Conservation (phyloP, 2,888 invertebrate species). For the Acronicta psi region DNA sequence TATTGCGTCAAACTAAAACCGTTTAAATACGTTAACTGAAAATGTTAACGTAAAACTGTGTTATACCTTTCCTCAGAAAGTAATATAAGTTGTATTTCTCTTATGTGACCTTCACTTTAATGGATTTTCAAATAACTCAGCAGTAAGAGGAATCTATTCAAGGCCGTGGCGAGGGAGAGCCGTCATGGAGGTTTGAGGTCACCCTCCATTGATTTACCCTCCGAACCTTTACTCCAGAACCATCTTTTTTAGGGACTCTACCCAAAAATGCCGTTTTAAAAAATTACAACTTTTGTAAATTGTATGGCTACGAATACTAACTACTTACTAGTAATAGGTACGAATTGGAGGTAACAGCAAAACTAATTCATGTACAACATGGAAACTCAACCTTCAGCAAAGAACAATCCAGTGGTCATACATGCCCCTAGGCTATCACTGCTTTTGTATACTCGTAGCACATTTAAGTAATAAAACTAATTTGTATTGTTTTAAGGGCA, state of each 20-base stretch:
- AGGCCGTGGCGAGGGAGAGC: constrained; percentile 26
- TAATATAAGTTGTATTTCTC: constrained; percentile 16
- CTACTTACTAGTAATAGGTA: too few relatives aligned
- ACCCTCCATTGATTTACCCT: too few relatives aligned
- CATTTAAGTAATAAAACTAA: background rate
- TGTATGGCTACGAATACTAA: too few relatives aligned
- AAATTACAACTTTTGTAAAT: too few relatives aligned
- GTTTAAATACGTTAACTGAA: constrained; percentile 8
- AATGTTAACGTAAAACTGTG: constrained; percentile 4
- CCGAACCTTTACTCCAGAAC: constrained; percentile 13
- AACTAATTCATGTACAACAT: background rate
- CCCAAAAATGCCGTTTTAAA: too few relatives aligned
- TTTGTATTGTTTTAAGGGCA: background rate
- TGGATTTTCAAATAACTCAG: constrained; percentile 39
- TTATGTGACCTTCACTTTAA: constrained; percentile 16
- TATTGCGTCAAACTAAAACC: constrained; percentile 38
- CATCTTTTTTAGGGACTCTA: too few relatives aligned
- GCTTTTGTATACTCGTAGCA: too few relatives aligned
- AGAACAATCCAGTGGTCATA: too few relatives aligned
- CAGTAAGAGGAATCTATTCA: constrained; percentile 15
- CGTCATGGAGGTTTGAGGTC: constrained; percentile 16
- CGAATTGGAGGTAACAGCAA: background rate
- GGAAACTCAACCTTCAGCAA: too few relatives aligned
- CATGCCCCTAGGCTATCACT: too few relatives aligned
- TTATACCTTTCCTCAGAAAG: constrained; percentile 16